These are phyloP conservation scores for Drosophila pachea DNA, from an alignment of 1,140 invertebrate species.

Conservation along the genomic window DNA sequence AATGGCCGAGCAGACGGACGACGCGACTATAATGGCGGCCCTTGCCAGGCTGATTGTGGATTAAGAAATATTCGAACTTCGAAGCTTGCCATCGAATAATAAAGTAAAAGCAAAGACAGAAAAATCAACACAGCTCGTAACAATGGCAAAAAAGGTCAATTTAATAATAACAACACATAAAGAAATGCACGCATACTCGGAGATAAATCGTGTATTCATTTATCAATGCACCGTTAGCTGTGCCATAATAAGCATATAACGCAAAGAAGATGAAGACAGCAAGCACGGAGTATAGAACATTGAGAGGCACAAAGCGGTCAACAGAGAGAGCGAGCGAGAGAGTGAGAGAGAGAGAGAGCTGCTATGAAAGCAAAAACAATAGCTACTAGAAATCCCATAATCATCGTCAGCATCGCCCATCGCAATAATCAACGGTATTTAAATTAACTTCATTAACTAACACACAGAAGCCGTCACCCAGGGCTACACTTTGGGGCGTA, in stretches of 20 bases:
- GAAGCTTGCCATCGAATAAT: conserved; percentile 46
- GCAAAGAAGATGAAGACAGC: conserved; percentile 6
- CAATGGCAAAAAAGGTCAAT: conserved; percentile 71
- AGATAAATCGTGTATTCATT: conserved; percentile 40
- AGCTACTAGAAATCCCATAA: conserved; percentile 40
- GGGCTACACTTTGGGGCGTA: conserved; percentile 19
- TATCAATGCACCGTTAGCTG: conserved; percentile 71
- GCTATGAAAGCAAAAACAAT: too few relatives aligned
- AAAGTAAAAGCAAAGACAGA: conserved; percentile 23
- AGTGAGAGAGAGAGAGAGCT: neutral
- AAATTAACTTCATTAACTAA: conserved; percentile 60
- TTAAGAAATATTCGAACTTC: conserved; percentile 47
- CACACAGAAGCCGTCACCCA: conserved; percentile 7
- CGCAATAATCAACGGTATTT: conserved; percentile 58
- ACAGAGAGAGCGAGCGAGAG: neutral
- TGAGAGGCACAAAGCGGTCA: conserved; percentile 41
- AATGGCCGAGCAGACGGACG: conserved; percentile 47
- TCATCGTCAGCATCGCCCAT: conserved; percentile 45
- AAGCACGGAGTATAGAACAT: conserved; percentile 30
- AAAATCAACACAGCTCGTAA: conserved; percentile 30
- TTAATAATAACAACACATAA: conserved; percentile 58
- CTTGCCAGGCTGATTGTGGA: conserved; percentile 61
- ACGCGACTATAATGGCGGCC: conserved; percentile 36
- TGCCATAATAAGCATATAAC: conserved; percentile 56
- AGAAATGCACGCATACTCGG: conserved; percentile 6